A percentile compares a stretch with the other conserved stretches of the same genome.
phyloP scores from a whole-genome alignment of 1,140 invertebrate species.

The Drosophila cardini region DNA sequence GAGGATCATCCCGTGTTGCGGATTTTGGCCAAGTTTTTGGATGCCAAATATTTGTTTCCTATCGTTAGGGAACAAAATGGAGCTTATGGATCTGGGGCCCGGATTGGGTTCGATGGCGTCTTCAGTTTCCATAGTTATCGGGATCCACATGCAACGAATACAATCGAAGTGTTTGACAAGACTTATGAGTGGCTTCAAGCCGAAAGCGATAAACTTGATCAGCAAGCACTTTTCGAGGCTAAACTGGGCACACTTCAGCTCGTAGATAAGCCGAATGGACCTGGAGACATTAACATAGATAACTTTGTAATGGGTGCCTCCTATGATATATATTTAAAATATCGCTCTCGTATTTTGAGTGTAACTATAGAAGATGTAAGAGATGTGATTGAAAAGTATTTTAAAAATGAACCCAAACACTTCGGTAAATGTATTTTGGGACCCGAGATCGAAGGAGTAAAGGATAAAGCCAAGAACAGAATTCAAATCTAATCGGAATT shows the following conservation, averaged over 20 bases:
- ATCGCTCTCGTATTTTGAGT: conserved; percentile 89
- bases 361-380: conserved; percentile 89
- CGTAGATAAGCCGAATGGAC: conserved; percentile 91
- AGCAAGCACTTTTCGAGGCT: conserved; percentile 91
- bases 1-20: conserved; percentile 90
- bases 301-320: conserved; percentile 89
- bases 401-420: conserved; percentile 84
- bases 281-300: conserved; percentile 90
- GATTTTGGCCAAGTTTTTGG: conserved; percentile 90
- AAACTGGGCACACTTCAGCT: conserved; percentile 94
- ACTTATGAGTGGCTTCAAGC: conserved; percentile 90
- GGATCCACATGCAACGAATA: conserved; percentile 92
- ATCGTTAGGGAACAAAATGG: conserved; percentile 95
- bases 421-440: conserved; percentile 90
- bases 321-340: conserved; percentile 90
- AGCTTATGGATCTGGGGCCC: conserved; percentile 94
- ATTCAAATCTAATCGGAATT: too few species aligned
- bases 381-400: conserved; percentile 89
- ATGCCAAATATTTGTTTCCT: conserved; percentile 92
- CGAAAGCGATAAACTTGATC: conserved; percentile 82
- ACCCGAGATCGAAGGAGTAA: conserved; percentile 79
- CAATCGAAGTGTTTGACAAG: conserved; percentile 91
- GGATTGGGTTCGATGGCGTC: conserved; percentile 88
- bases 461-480: too few species aligned
- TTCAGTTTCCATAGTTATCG: conserved; percentile 93